A percentile compares a stretch with the other conserved stretches of the same genome.
Evolutionary conservation across 2,797 vertebrate species (phyloP).

Genomic region (Lophotriccus pileatus): DNA sequence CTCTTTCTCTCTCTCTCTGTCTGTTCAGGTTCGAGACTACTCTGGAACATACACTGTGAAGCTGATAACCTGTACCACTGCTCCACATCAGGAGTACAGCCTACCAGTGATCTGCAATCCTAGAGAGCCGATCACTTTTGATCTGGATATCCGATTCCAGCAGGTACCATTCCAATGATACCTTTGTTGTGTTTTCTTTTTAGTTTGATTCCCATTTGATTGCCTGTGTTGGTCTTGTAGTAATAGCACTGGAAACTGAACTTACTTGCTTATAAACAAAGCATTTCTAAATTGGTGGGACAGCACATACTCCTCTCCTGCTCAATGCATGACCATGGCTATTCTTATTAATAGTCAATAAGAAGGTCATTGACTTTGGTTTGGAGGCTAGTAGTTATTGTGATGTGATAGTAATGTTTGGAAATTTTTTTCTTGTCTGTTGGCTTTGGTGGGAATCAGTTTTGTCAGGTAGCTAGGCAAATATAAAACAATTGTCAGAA

Average conservation of each 20-base stretch:
- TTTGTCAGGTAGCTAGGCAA: background rate
- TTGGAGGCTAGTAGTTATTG: background rate
- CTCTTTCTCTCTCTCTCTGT: background rate
- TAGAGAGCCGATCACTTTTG: slow-evolving; percentile 84
- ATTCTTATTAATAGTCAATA: background rate
- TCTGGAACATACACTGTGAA: slow-evolving; percentile 90
- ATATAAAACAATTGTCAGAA: background rate
- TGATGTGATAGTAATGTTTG: background rate
- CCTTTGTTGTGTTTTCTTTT: background rate
- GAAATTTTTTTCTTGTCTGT: background rate
- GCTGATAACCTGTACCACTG: slow-evolving; percentile 85
- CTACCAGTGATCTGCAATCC: slow-evolving; percentile 87
- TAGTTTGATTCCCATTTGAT: background rate
- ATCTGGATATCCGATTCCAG: slow-evolving; percentile 93
- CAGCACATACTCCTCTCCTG: background rate
- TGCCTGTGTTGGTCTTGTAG: background rate
- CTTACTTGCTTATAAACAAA: background rate
- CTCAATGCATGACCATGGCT: background rate
- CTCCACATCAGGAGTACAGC: slow-evolving; percentile 81
- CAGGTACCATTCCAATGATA: slow-evolving; percentile 75
- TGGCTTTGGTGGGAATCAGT: background rate
- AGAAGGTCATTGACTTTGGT: background rate
- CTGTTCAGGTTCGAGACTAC: slow-evolving; percentile 90
- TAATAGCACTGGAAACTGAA: background rate
- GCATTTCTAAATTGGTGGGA: background rate